A percentile compares a stretch with the other conserved stretches of the same genome.
phyloP scores from a whole-genome alignment of 1,140 invertebrate genomes.

The Ladona fulva region DNA sequence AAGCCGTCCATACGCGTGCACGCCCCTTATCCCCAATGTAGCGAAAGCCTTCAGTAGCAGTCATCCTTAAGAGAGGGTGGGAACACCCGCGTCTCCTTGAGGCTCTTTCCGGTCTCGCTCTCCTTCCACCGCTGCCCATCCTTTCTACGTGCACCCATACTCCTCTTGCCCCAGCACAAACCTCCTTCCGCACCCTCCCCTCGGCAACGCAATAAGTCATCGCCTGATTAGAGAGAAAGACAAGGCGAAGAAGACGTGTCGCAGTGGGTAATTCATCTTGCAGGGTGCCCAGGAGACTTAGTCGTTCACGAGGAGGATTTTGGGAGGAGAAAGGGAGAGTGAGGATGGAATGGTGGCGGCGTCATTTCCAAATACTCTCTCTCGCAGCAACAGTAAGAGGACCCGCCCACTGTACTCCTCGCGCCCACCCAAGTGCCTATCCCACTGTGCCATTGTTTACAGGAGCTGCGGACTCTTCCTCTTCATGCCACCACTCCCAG shows the following conservation, averaged over 20 bases:
- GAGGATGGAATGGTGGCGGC: neutral
- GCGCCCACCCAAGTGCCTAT: neutral
- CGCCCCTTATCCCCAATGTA: neutral
- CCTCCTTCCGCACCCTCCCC: neutral
- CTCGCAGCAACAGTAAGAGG: neutral
- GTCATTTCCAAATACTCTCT: constrained; percentile 1
- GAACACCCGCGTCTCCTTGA: neutral
- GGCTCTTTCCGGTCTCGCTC: neutral
- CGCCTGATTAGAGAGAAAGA: constrained; percentile 8
- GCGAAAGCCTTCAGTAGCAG: neutral
- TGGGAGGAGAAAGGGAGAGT: neutral
- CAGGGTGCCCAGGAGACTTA: neutral
- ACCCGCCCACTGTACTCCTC: neutral
- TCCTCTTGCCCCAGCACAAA: neutral
- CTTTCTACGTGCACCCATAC: neutral
- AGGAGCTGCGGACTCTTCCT: neutral
- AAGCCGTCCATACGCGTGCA: neutral
- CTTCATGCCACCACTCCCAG: neutral
- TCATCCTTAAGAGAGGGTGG: neutral
- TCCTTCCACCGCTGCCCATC: neutral
- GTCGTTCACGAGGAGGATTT: neutral
- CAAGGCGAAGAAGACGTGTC: constrained; percentile 6
- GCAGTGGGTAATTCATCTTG: neutral
- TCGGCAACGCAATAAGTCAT: neutral
- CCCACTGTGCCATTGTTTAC: constrained; percentile 3